These are phyloP conservation scores for Cyclophora punctaria DNA, from an alignment of 2,888 invertebrate genomes.

Conservation along the genomic window DNA sequence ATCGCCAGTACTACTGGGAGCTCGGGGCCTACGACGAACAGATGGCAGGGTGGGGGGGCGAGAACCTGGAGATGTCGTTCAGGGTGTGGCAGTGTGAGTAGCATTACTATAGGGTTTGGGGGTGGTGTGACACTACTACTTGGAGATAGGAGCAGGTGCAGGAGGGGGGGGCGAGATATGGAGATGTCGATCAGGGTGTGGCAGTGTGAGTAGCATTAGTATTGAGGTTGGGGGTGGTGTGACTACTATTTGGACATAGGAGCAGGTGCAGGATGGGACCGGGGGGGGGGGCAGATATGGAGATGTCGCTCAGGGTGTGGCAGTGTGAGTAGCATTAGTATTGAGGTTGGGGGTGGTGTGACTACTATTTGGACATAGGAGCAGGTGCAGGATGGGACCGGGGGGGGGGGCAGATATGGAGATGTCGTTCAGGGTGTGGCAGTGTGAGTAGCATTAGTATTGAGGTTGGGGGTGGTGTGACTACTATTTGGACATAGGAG, in stretches of 20 bases:
- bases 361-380: constrained; percentile 96
- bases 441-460: constrained; percentile 51
- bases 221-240: no score
- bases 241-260: constrained; percentile 94
- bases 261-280: constrained; percentile 94
- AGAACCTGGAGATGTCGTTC: constrained; percentile 98
- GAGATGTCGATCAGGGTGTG: constrained; percentile 97
- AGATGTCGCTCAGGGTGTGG: constrained; percentile 96
- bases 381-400: constrained; percentile 94
- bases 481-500: constrained; percentile 97
- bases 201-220: constrained; percentile 65
- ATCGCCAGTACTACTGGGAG: constrained; percentile 95
- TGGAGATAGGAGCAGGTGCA: constrained; percentile 96
- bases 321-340: constrained; percentile 58
- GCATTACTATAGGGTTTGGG: no score
- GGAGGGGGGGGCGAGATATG: constrained; percentile 97
- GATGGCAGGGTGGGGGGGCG: constrained; percentile 99
- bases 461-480: no score
- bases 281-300: constrained; percentile 97
- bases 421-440: constrained; percentile 95
- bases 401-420: constrained; percentile 98
- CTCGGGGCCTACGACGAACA: constrained; percentile 95
- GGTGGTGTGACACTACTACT: constrained; percentile 81
- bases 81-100: constrained; percentile 83
- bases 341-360: no score